phyloP scores from a whole-genome alignment of 37 sponge, comb jelly and placozoan genomes.

The Cliona cf. orientalis region DNA sequence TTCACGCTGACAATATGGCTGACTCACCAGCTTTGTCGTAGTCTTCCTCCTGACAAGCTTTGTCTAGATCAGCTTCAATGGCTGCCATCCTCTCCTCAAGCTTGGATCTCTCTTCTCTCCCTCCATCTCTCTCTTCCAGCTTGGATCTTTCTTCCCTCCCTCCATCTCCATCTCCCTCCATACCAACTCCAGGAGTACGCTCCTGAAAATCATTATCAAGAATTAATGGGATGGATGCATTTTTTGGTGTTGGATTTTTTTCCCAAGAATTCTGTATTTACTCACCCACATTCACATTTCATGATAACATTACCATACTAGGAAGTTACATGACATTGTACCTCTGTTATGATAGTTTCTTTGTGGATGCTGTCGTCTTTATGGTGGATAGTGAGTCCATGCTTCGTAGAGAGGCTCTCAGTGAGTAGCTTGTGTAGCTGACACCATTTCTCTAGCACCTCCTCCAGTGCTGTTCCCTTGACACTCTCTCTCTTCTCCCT shows the following conservation, averaged over 20 bases:
- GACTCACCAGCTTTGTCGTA: slow-evolving; percentile 53
- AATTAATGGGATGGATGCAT: background rate
- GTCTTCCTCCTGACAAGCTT: slow-evolving; percentile 44
- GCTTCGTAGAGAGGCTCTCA: slow-evolving; percentile 38
- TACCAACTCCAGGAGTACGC: slow-evolving; percentile 50
- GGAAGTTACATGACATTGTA: background rate
- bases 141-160: background rate
- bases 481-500: background rate
- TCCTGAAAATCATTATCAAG: slow-evolving; percentile 20
- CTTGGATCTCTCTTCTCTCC: background rate
- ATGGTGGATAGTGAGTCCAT: background rate
- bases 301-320: background rate
- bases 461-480: background rate
- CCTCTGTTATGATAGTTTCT: background rate
- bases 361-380: background rate
- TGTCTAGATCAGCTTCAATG: slow-evolving; percentile 38
- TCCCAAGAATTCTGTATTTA: background rate
- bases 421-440: background rate
- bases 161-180: slow-evolving; percentile 16
- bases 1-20: background rate
- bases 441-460: background rate
- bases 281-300: background rate
- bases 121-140: background rate
- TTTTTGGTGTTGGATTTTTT: background rate
- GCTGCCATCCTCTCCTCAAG: slow-evolving; percentile 9